Base-by-base conservation (phyloP, 2,113 vertebrate species). In the Scophthalmus maximus region DNA sequence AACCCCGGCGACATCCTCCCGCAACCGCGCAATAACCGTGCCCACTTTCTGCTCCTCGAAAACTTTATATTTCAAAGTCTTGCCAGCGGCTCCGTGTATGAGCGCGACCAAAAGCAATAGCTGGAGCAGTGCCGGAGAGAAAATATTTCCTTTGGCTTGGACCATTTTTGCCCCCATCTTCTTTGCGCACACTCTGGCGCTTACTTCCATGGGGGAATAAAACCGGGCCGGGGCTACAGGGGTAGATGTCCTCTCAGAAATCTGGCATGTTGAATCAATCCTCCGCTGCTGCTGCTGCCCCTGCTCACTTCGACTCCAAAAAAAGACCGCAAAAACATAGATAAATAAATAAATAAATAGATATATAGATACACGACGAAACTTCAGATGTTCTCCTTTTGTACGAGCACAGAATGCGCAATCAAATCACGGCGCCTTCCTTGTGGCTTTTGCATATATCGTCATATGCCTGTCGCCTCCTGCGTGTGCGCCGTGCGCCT, bases 41-140 rank as follows among this genome's bases (percentile, higher is more conserved):
- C 97, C 98, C 18, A 97, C 94, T 86, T 92, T 93, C 91, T 99
- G 97, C 88, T 99, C 98, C 92, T 99, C 97, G 29, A 97, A 96
- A 88, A 99, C 96, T 92, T 95, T 94, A 82, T 99, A 99, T 89
- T 95, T 97, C 78, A 98, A 78, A 88, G 96, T 97, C 92, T 94
- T 97, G 49, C 94, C 92, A 62, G 86, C 62, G 17, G 71, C 92
- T 38, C 60, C 57, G 40, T 79, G 89, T 75, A 81, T 36, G 32
- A 92, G 70, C 63, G 89, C n/a, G 26, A 90, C 2, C 56, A 89
- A 5, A 49, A 96, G 80, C 77, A 94, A 55, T 1, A 92, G 71
- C 73, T 68, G 61, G 17, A 85, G 36, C 47, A 92, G 88, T 72
- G 30, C 82, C 2, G n/a, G 88, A 53, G 20, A 85, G 53, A 90